Conservation (phyloP, 1,140 invertebrate species). For the Tetraneura akinire region DNA sequence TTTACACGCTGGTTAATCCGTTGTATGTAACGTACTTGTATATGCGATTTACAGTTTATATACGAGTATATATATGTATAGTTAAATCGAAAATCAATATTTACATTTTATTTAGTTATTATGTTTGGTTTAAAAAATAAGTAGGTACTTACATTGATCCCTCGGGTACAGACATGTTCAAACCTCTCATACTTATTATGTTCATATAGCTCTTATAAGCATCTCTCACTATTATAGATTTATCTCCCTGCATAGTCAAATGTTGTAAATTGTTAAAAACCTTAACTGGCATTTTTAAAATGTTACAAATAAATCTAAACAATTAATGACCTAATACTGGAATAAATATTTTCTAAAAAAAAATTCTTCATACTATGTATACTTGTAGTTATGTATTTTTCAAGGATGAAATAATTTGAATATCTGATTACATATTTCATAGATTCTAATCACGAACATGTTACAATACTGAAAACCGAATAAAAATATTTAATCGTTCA, state of each 20-base stretch:
- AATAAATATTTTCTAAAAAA: neutral
- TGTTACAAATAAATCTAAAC: neutral
- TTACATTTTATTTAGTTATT: no score
- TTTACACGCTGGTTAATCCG: no score
- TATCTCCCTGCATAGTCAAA: neutral
- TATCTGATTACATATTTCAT: constrained; percentile 4
- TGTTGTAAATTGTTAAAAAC: neutral
- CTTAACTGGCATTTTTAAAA: neutral
- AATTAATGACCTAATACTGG: no score
- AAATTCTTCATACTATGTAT: neutral
- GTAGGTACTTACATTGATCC: constrained; percentile 53
- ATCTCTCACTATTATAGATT: constrained; percentile 37
- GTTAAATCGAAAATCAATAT: no score
- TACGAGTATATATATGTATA: no score
- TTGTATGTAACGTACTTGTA: no score
- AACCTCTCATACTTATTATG: constrained; percentile 53
- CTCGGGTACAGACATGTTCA: constrained; percentile 54
- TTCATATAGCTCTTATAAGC: constrained; percentile 54
- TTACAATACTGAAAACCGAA: neutral
- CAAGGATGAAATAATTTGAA: constrained; percentile 10
- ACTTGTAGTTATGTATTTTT: neutral
- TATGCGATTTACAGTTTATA: no score
- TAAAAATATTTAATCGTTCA: neutral
- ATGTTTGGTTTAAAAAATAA: no score
- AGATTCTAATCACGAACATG: neutral